Conservation (phyloP, 2,797 vertebrate genomes). For the Enteromius treurensis region DNA sequence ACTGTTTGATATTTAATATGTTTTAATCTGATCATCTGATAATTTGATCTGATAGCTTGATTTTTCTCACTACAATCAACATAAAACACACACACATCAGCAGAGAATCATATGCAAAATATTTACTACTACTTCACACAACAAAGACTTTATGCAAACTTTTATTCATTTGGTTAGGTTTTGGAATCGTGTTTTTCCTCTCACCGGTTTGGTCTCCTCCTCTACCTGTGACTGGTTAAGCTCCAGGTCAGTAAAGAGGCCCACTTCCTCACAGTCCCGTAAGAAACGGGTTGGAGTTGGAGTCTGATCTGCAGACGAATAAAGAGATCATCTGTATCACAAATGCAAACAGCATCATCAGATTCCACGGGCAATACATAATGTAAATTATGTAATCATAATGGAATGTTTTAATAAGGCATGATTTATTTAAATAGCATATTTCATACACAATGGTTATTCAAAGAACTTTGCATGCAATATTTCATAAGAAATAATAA, state of each 20-base stretch:
- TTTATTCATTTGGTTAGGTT: neutral
- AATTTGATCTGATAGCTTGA: conserved; percentile 64
- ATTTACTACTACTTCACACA: neutral
- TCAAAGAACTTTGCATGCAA: neutral
- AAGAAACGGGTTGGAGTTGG: conserved; percentile 95
- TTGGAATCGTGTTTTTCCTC: neutral
- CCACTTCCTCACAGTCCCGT: conserved; percentile 97
- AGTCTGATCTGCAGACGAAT: conserved; percentile 87
- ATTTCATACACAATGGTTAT: neutral
- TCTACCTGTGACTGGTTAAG: conserved; percentile 92
- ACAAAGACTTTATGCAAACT: neutral
- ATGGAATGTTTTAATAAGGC: neutral
- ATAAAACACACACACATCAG: conserved; percentile 34
- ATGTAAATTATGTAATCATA: neutral
- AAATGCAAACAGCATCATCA: conserved; percentile 13
- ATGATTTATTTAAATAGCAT: neutral
- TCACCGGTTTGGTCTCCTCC: conserved; percentile 87
- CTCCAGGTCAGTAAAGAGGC: conserved; percentile 95
- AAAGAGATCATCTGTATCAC: conserved; percentile 10
- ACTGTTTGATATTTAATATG: conserved; percentile 62
- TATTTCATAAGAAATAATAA: neutral
- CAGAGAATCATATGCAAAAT: conserved; percentile 10
- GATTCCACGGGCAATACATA: neutral
- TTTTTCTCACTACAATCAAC: conserved; percentile 55
- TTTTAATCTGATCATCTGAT: conserved; percentile 69